phyloP scores from a whole-genome alignment of 2,888 invertebrate species.

The Cactoblastis cactorum region DNA sequence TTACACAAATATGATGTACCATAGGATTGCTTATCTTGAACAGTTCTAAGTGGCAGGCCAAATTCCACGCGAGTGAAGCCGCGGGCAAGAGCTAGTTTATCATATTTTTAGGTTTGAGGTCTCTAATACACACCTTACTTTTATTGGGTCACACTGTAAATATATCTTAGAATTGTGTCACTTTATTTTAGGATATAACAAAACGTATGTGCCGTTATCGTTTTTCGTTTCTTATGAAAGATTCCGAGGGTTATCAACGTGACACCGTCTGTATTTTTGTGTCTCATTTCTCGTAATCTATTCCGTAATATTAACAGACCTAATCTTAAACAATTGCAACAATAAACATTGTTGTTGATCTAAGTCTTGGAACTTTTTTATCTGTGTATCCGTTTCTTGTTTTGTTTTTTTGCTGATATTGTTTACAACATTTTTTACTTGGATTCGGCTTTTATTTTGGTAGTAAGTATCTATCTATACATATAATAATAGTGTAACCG shows the following conservation, averaged over 20 bases:
- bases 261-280: constrained; percentile 31
- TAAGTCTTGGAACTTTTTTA: background rate
- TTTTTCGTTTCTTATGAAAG: constrained; percentile 42
- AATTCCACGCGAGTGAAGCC: too few relatives aligned
- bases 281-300: constrained; percentile 35
- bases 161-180: too few relatives aligned
- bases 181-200: constrained; percentile 22
- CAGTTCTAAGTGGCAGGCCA: too few relatives aligned
- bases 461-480: too few relatives aligned
- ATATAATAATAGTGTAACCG: too few relatives aligned
- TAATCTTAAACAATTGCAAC: constrained; percentile 15
- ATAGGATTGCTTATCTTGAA: too few relatives aligned
- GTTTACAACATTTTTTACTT: background rate
- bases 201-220: constrained; percentile 33
- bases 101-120: too few relatives aligned
- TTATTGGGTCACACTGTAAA: too few relatives aligned
- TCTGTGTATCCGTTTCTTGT: constrained; percentile 4
- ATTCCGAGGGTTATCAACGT: constrained; percentile 37
- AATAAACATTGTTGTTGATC: constrained; percentile 20
- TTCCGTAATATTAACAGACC: constrained; percentile 17
- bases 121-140: too few relatives aligned
- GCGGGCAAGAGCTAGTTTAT: too few relatives aligned
- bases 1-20: too few relatives aligned
- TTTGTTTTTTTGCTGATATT: background rate
- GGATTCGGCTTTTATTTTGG: too few relatives aligned